phyloP scores from a whole-genome alignment of 92 coral and sea anemone genomes.

The Parazoanthus atlanticus region DNA sequence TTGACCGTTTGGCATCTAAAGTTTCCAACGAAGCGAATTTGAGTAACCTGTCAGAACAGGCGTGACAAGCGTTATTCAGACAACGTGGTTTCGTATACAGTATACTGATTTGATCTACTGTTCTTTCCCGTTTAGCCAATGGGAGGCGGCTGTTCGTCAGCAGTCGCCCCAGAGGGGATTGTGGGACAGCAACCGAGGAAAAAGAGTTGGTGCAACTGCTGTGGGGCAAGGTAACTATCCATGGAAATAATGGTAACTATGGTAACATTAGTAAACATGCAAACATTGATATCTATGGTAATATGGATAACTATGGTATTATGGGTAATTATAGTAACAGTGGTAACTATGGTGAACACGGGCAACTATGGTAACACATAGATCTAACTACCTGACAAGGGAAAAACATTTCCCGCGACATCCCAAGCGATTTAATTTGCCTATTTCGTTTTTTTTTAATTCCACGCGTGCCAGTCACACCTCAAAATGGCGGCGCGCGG shows the following conservation, averaged over 20 bases:
- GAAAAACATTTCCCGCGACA: background rate
- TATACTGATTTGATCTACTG: too few species aligned
- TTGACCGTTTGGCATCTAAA: too few species aligned
- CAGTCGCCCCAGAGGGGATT: conserved; percentile 86
- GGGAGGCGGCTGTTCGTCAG: conserved; percentile 85
- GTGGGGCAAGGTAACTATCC: conserved; percentile 62
- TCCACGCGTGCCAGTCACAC: too few species aligned
- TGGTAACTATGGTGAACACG: background rate
- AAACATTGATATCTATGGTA: background rate
- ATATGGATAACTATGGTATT: background rate
- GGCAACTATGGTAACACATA: too few species aligned
- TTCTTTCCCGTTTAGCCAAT: conserved; percentile 59
- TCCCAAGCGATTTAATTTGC: too few species aligned
- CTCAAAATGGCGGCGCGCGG: too few species aligned
- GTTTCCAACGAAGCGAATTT: too few species aligned
- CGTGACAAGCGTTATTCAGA: too few species aligned
- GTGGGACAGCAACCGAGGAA: conserved; percentile 62
- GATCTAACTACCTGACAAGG: background rate
- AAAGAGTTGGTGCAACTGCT: conserved; percentile 77
- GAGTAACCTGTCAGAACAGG: too few species aligned
- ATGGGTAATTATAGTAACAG: background rate
- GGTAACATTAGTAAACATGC: too few species aligned
- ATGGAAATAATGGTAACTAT: background rate
- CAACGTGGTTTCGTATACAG: too few species aligned
- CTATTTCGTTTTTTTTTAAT: too few species aligned